These are phyloP conservation scores for Chinchilla lanigera DNA, from an alignment of 2,113 vertebrate genomes.

Conservation along the genomic window DNA sequence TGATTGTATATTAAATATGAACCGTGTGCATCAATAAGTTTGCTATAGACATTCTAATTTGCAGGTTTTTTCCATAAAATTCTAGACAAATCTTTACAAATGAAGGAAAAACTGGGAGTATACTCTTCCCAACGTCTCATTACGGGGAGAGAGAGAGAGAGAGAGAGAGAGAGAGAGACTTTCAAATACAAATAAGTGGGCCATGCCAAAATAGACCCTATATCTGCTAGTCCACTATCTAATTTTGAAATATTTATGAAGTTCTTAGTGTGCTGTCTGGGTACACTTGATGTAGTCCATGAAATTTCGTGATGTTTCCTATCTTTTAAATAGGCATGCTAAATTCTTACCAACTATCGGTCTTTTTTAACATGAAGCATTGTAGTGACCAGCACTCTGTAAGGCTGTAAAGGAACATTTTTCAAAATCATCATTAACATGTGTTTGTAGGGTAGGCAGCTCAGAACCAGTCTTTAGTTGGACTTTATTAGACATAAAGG, in stretches of 20 bases:
- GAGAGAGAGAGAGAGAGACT: neutral
- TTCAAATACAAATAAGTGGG: neutral
- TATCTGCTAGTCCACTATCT: neutral
- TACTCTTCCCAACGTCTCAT: neutral
- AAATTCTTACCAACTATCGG: constrained; percentile 59
- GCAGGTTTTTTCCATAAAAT: neutral
- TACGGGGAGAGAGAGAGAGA: neutral
- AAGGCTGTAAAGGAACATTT: constrained; percentile 27
- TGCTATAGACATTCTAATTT: neutral
- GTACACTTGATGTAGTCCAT: constrained; percentile 42
- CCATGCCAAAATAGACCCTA: neutral
- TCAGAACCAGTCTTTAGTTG: constrained; percentile 60
- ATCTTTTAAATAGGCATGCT: constrained; percentile 44
- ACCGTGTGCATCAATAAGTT: neutral
- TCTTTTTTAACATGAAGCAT: constrained; percentile 64
- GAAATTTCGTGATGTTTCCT: neutral
- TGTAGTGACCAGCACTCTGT: neutral
- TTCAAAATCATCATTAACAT: constrained; percentile 64
- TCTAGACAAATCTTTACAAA: neutral
- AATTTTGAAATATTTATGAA: neutral
- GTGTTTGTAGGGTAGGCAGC: constrained; percentile 44
- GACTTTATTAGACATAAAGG: constrained; percentile 46
- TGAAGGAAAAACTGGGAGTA: neutral
- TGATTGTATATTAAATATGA: neutral
- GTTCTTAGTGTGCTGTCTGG: neutral